Evolutionary conservation across 2,113 vertebrate species (phyloP).

Genomic region (Burhinus bistriatus): DNA sequence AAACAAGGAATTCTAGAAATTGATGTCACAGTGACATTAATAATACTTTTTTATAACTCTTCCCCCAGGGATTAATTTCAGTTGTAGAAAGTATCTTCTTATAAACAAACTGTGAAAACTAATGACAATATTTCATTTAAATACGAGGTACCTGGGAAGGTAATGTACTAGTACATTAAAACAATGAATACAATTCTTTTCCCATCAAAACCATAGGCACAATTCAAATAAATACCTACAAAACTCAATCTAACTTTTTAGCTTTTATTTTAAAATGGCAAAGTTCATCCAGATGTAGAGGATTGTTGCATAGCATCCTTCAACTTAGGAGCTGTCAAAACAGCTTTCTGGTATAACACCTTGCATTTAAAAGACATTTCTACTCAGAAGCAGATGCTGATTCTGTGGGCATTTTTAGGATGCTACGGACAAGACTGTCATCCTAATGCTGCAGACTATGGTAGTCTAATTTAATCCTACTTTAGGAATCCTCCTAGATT

Average conservation of each 20-base stretch:
- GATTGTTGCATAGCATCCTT: not conserved
- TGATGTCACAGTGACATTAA: not conserved
- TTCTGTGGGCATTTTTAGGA: not conserved
- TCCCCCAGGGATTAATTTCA: conserved; percentile 27
- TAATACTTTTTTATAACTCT: conserved; percentile 2
- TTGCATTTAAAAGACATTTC: not conserved
- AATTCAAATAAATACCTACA: not conserved
- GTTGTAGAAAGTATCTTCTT: conserved; percentile 23
- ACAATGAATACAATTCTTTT: not conserved
- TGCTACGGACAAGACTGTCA: not conserved
- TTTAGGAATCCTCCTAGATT: not conserved
- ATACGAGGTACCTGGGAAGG: conserved; percentile 25
- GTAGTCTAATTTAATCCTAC: not conserved
- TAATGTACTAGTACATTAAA: conserved; percentile 2
- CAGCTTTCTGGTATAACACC: not conserved
- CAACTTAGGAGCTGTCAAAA: not conserved
- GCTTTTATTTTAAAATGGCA: not conserved
- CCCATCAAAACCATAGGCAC: not conserved
- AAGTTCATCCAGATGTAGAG: not conserved
- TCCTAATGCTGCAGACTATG: not conserved
- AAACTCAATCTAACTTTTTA: not conserved
- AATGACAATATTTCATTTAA: conserved; percentile 47
- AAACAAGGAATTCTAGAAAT: not conserved
- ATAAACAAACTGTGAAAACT: conserved; percentile 46
- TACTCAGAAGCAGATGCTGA: not conserved